phyloP scores from a whole-genome alignment of 2,113 vertebrate species.

The Podocnemis expansa region DNA sequence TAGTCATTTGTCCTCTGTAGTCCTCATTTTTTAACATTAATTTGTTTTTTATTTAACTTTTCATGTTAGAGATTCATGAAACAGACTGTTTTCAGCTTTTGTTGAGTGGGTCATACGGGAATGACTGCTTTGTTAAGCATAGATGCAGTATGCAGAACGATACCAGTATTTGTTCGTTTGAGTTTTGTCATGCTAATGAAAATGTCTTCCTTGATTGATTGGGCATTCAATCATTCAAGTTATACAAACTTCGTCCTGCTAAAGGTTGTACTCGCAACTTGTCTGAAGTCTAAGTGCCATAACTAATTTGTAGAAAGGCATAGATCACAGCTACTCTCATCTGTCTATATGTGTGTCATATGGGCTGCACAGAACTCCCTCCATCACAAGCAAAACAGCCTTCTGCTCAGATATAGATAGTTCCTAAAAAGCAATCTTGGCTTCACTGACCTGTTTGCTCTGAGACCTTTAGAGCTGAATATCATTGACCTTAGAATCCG shows the following conservation, averaged over 20 bases:
- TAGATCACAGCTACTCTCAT: fast-evolving
- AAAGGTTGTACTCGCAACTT: fast-evolving
- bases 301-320: neutral
- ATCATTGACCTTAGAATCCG: neutral
- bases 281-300: neutral
- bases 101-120: neutral
- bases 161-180: fast-evolving
- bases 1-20: neutral
- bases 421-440: neutral
- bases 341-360: fast-evolving
- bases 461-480: neutral
- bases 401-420: neutral
- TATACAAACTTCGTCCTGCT: too few species aligned
- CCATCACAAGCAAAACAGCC: neutral
- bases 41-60: neutral
- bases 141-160: fast-evolving
- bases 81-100: neutral
- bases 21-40: neutral
- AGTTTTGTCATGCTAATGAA: neutral
- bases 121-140: too few species aligned
- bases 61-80: neutral
- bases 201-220: neutral
- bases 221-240: fast-evolving
- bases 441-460: fast-evolving
- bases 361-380: fast-evolving